Percentiles rank a stretch among this genome's conserved stretches.
Evolutionary conservation across 1,140 invertebrate species (phyloP).

Genomic region (Bombus difficillimus): DNA sequence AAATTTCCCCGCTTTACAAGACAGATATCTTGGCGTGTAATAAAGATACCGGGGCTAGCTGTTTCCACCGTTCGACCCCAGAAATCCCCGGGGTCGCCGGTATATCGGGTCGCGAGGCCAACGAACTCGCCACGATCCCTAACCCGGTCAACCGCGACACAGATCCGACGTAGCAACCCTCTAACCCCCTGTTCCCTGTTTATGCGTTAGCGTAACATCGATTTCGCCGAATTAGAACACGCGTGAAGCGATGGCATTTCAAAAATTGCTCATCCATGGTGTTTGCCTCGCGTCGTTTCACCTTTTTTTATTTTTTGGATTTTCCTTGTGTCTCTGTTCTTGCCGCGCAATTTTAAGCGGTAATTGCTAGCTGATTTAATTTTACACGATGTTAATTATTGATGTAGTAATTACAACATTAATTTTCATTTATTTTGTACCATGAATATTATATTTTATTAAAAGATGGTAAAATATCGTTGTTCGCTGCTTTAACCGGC

Average conservation of each 20-base stretch:
- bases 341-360: background rate
- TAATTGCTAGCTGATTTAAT: background rate
- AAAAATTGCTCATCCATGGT: background rate
- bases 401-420: background rate
- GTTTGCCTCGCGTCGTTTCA: background rate
- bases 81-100: conserved; percentile 59
- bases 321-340: background rate
- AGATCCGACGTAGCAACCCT: conserved; percentile 62
- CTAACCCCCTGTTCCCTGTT: conserved; percentile 41
- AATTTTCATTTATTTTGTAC: too few relatives aligned
- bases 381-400: too few relatives aligned
- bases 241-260: conserved; percentile 17
- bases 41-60: conserved; percentile 32
- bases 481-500: too few relatives aligned
- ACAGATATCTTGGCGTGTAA: conserved; percentile 44
- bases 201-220: conserved; percentile 62
- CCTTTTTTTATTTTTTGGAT: accelerated
- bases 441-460: too few relatives aligned
- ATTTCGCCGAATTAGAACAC: conserved; percentile 52
- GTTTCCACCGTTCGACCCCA: conserved; percentile 66
- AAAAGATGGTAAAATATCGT: too few relatives aligned
- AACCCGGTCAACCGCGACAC: conserved; percentile 80
- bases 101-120: conserved; percentile 73
- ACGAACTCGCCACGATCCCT: conserved; percentile 78
- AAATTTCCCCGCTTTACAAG: conserved; percentile 43